phyloP scores from a whole-genome alignment of 2,113 vertebrate species.

The Amia ocellicauda region DNA sequence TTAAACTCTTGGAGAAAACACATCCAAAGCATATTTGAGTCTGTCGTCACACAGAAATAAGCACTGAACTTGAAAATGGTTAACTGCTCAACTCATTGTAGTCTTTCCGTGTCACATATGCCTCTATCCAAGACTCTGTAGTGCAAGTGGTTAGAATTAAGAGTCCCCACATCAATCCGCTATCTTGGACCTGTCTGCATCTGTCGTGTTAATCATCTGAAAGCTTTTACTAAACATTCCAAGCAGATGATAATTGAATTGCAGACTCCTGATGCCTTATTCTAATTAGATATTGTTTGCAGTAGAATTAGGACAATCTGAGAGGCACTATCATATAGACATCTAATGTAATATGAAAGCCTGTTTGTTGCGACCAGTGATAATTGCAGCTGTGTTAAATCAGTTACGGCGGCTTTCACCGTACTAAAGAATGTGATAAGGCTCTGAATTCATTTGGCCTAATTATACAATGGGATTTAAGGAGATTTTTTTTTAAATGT shows the following conservation, averaged over 20 bases:
- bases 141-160: too few species aligned
- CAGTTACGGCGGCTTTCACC: not conserved
- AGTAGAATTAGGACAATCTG: not conserved
- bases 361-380: not conserved
- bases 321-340: not conserved
- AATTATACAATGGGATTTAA: not conserved
- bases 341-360: slow-evolving; percentile 1
- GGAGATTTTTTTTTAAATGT: not conserved
- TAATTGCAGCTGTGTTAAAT: not conserved
- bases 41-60: too few species aligned
- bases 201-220: not conserved
- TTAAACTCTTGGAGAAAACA: too few species aligned
- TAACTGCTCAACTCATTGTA: too few species aligned
- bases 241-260: slow-evolving; percentile 12
- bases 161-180: not conserved
- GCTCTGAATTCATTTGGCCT: not conserved
- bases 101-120: too few species aligned
- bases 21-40: too few species aligned
- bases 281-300: slow-evolving; percentile 3
- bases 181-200: not conserved
- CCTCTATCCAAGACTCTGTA: too few species aligned
- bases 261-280: not conserved
- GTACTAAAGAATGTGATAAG: not conserved
- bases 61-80: too few species aligned
- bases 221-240: not conserved